Evolutionary conservation across 1,140 invertebrate genomes (phyloP), one percentile per base, ranked within the genome.

Genomic region (Eupristina koningsbergeri): DNA sequence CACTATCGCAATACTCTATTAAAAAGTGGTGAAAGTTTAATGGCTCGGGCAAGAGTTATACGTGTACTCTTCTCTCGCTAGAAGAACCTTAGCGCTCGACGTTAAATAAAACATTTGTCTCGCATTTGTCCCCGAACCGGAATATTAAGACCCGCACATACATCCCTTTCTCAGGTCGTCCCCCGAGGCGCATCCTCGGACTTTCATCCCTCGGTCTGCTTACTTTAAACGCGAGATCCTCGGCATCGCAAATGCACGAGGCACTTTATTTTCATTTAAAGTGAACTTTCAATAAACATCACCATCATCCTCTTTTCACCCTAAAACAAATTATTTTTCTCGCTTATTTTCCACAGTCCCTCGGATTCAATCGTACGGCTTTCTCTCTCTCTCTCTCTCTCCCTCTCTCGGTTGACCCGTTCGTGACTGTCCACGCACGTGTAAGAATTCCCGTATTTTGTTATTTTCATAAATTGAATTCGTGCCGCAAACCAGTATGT

Each of bases 31-130:
- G 79, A 85, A 85, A 85, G 84, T 78, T 85, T 77, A 85, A 81
- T 78, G 78, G 64, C 13, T 34, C 73, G 15, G 29, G 64, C 45
- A 75, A 81, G 84, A 85, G 64, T 81, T 85, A 58, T 31, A 31
- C 69, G 71, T 26, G 53, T 73, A 67, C 34, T 74, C 34, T 34
- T 29, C 63, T 15, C 41, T 34, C 47, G 19, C 31, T 47, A n/a
- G 69, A 63, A 22, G 47, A 71, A 29, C 31, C 64, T 17, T 29
- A 7, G 67, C 36, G 67, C 22, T 29, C 73, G 78, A 53, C 79
- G 79, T 77, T 85, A 71, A 85, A 85, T 78, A 81, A 85, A 85
- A 77, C 84, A 85, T 85, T 77, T 34, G 74, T 85, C 83, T 50
- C 61, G 71, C 77, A 84, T 84, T 81, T 81, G 79, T 81, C 74